Base-by-base conservation (phyloP, 2,797 vertebrate species). In the Sarcoramphus papa region DNA sequence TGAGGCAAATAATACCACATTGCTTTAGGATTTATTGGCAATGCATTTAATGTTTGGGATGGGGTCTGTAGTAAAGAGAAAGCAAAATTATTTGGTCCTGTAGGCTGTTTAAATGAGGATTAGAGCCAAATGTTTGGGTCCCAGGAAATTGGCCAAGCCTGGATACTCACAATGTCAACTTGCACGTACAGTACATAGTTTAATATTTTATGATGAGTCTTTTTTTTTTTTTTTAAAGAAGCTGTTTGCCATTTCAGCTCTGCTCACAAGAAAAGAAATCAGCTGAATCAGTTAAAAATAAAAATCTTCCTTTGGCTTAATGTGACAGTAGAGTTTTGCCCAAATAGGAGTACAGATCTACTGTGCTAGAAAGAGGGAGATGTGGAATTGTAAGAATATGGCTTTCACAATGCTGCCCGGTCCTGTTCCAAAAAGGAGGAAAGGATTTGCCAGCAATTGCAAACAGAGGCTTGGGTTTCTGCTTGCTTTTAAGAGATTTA, bases 271-370 rank as follows among this genome's bases (percentile, higher is more conserved):
- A 91, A n/a, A 72, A 92, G 88, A 74, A 95, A 94, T 81, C 37
- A 57, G 85, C 94, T 93, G 93, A 96, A 90, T 94, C 78, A n/a
- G 80, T 95, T 89, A 92, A 92, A 96, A 97, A 86, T 91, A 85
- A 88, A 94, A 95, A 68, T 92, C 88, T 93, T 92, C 51, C 64
- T 91, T 96, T 96, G 96, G 92, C 84, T 77, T 75, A 60, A 30
- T 22, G 63, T 73, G 95, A n/a, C 48, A 63, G 76, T 30, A 88
- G 80, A 69, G n/a, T 79, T 95, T 91, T 96, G 69, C 85, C 85
- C 91, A 72, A 80, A 60, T 24, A 69, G 57, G 48, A 95, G 90
- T 23, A 41, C 3, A 31, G 47, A 20, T 75, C 82, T 81, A 11
- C 76, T 59, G 76, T 35, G 48, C 47, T 94, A 54, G 86, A 23